Evolutionary conservation across 2,797 vertebrate species (phyloP), one percentile per base, ranked within the genome.

Genomic region (Limnodromus scolopaceus): DNA sequence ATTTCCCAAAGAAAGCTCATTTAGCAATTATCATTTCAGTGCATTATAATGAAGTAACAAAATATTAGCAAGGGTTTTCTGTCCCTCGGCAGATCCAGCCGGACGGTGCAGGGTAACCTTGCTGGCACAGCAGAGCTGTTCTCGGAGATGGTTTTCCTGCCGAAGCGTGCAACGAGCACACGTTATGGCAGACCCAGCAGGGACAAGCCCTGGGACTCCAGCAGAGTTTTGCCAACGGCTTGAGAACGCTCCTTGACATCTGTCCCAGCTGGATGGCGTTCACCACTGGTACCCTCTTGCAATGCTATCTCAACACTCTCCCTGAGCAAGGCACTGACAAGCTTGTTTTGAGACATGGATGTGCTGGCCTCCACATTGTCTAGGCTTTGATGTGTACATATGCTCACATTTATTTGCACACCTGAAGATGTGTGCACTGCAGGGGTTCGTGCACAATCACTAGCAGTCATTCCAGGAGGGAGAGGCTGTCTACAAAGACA

Each of bases 311-410:
- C 9, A 43, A 32, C 16, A 4, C 53, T 18, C 54, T 11, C 48
- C 18, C 49, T 3, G 16, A 0, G 7, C 53, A n/a, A 46, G 64
- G 32, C 1, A 2, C 63, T 75, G 76, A 27, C 36, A 54, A 13
- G 9, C 24, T 11, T 3, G 13, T 13, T 53, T 4, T 8, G 69
- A 30, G 77, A 27, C 0, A 2, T 9, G 39, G 34, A 18, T 0
- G 2, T 10, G 6, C 11, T 5, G 4, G 19, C 45, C 48, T 48
- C 39, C 18, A 18, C 4, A 0, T 27, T 22, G 10, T 2, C 38
- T 16, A 20, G 46, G 51, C 12, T 57, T 58, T 41, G 32, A 6
- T 4, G 4, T 9, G 9, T 0, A 12, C 5, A 16, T 7, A 49
- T 27, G 20, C 38, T 65, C 48, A 28, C 45, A 6, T 18, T 7